Conservation (phyloP, 2,888 invertebrate species). For the Drosophila macrothrix region DNA sequence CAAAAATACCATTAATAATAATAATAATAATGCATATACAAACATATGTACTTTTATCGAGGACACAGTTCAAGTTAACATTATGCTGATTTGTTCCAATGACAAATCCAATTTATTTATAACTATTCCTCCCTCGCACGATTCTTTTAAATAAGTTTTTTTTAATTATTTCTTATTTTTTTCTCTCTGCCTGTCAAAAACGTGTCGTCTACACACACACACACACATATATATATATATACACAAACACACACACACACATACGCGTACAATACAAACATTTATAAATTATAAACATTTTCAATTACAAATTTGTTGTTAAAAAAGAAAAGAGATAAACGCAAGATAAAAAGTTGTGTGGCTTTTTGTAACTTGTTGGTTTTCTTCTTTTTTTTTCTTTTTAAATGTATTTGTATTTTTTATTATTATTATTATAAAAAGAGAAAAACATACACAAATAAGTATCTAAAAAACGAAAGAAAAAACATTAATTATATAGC, state of each 20-base stretch:
- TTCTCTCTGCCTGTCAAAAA: constrained; percentile 50
- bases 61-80: constrained; percentile 83
- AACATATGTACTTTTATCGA: constrained; percentile 41
- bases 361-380: constrained; percentile 11
- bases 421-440: constrained; percentile 3
- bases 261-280: constrained; percentile 42
- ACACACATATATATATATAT: background rate
- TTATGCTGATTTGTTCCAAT: constrained; percentile 74
- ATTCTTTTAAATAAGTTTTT: constrained; percentile 35
- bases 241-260: constrained; percentile 22
- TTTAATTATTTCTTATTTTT: constrained; percentile 13
- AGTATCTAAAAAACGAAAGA: constrained; percentile 5
- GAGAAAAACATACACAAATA: constrained; percentile 9
- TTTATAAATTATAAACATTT: constrained; percentile 51
- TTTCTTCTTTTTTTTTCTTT: background rate
- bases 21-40: constrained; percentile 18
- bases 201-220: constrained; percentile 40
- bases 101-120: constrained; percentile 39
- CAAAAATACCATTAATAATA: constrained; percentile 38
- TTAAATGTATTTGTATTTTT: constrained; percentile 27
- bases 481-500: constrained; percentile 40
- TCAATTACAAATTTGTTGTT: constrained; percentile 67
- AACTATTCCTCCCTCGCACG: constrained; percentile 19
- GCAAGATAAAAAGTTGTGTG: constrained; percentile 15
- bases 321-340: constrained; percentile 5